Conservation (phyloP, 1,140 invertebrate genomes). For the Aphidius gifuensis region DNA sequence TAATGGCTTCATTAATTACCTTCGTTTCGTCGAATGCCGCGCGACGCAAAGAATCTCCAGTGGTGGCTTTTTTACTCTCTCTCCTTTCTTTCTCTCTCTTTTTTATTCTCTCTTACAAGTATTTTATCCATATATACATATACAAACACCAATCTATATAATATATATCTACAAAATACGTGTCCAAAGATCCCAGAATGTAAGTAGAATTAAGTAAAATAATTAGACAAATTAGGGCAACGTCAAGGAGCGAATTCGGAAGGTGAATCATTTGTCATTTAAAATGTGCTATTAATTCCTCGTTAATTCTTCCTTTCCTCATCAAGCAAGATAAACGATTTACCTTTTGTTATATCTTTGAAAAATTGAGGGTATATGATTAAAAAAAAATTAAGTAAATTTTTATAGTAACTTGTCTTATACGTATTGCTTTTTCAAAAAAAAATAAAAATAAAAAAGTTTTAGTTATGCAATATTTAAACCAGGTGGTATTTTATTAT, state of each 20-base stretch:
- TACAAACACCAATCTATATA: no score
- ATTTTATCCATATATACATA: no score
- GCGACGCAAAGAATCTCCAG: slow-evolving; percentile 44
- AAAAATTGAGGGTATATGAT: background rate
- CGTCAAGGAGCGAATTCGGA: slow-evolving; percentile 38
- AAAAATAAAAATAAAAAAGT: background rate
- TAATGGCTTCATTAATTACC: slow-evolving; percentile 55
- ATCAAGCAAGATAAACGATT: slow-evolving; percentile 57
- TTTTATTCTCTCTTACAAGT: slow-evolving; percentile 9
- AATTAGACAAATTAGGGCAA: slow-evolving; percentile 57
- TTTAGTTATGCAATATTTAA: background rate
- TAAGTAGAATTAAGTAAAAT: slow-evolving; percentile 52
- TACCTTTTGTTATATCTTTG: slow-evolving; percentile 15
- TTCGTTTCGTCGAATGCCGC: slow-evolving; percentile 47
- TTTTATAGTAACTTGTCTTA: background rate
- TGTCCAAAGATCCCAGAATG: slow-evolving; percentile 11
- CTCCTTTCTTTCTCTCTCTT: slow-evolving; percentile 1
- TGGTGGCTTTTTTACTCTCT: slow-evolving; percentile 32
- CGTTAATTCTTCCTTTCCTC: slow-evolving; percentile 58
- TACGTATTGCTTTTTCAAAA: background rate
- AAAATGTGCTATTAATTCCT: slow-evolving; percentile 56
- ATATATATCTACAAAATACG: no score
- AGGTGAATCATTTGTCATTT: slow-evolving; percentile 53
- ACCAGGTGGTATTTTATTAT: background rate
- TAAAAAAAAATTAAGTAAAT: background rate